phyloP scores from a whole-genome alignment of 2,888 invertebrate species.

The Bembecia ichneumoniformis region DNA sequence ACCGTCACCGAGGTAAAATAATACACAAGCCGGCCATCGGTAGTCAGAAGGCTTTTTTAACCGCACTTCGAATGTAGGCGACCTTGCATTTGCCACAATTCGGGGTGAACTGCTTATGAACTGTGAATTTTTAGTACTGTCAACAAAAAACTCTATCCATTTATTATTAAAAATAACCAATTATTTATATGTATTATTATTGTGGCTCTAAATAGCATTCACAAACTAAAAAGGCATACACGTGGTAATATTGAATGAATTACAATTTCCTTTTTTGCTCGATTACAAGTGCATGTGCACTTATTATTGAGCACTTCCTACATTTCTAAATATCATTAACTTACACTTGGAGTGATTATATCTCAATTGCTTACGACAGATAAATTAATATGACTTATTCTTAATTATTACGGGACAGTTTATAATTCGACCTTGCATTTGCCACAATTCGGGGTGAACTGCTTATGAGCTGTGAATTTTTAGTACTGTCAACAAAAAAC shows the following conservation, averaged over 20 bases:
- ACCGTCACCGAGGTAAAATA: background rate
- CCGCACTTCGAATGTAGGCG: constrained; percentile 45
- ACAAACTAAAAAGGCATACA: too few relatives aligned
- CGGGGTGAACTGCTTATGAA: constrained; percentile 49
- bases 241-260: too few relatives aligned
- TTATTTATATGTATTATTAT: too few relatives aligned
- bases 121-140: constrained; percentile 4
- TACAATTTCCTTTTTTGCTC: too few relatives aligned
- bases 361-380: background rate
- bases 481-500: constrained; percentile 10
- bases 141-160: constrained; percentile 5
- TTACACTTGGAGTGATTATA: background rate
- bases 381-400: background rate
- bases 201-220: too few relatives aligned
- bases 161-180: too few relatives aligned
- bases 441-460: constrained; percentile 57
- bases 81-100: constrained; percentile 50
- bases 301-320: background rate
- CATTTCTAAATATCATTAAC: background rate
- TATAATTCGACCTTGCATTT: constrained; percentile 41
- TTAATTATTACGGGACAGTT: background rate
- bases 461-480: constrained; percentile 15
- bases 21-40: background rate
- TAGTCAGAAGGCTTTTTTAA: background rate
- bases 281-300: background rate